Evolutionary conservation across 2,113 vertebrate genomes (phyloP), one percentile per base, ranked within the genome.

Genomic region (Hippocampus barbouri): DNA sequence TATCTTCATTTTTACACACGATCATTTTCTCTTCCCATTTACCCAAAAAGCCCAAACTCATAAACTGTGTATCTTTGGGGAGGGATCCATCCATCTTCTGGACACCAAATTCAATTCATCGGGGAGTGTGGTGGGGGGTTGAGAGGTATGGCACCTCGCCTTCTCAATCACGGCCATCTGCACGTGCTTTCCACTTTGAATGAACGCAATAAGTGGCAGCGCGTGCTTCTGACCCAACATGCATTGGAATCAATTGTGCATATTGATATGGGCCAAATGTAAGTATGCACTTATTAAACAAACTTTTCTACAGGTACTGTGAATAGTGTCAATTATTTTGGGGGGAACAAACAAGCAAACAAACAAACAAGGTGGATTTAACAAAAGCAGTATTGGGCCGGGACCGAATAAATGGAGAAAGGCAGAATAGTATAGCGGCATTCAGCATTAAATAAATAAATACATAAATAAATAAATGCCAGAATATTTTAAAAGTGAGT

Each of bases 81-180:
- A 87, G 77, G 77, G 30, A 86, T 84, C 85, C 90, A 90, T 91
- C 89, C 87, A 86, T 91, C 91, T 91, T 90, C 79, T 34, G 84
- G 86, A 90, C 87, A 88, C 86, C 84, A 83, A 86, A 90, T 89
- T 86, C 80, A 85, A 90, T 89, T 90, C 86, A 90, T 90, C 83
- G 80, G 62, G 38, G 63, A 23, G n/a, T 15, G 41, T 3, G 64
- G 23, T 18, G 23, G 64, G 34, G 23, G 64, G 64, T 23, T 74
- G 53, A 70, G 75, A 76, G 73, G 65, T 72, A 34, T 7, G 66
- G 73, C 76, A 81, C 82, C 83, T 87, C 67, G 47, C 69, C 71
- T 45, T 57, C 78, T 89, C 89, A 90, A 86, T 85, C 66, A 74
- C 74, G 77, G 82, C 91, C 90, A 92, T 91, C 89, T 92, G 91